A percentile compares a stretch with the other conserved stretches of the same genome.
phyloP scores from a whole-genome alignment of 2,113 vertebrate genomes.

The Parus major region DNA sequence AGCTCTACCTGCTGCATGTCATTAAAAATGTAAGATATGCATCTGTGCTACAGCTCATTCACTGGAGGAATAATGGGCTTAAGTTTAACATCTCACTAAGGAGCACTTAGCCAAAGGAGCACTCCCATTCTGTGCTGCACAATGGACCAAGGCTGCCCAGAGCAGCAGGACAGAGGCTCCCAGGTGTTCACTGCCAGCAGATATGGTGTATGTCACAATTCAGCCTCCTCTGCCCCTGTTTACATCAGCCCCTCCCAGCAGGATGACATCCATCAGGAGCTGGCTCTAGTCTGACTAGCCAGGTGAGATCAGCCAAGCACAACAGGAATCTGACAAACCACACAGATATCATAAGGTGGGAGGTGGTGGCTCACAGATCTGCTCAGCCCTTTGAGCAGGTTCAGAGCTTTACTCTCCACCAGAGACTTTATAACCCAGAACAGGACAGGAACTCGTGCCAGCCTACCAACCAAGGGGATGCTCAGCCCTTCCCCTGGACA shows the following conservation, averaged over 20 bases:
- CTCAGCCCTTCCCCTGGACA: neutral
- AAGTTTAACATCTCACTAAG: neutral
- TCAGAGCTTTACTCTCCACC: neutral
- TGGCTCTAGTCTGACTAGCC: neutral
- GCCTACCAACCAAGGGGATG: neutral
- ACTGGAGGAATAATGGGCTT: neutral
- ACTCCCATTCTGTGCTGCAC: accelerated
- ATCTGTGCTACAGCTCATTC: neutral
- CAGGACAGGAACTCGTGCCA: neutral
- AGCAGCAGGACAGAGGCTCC: neutral
- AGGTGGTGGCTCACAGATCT: neutral
- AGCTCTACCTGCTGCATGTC: neutral
- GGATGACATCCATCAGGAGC: neutral
- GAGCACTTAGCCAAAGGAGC: neutral
- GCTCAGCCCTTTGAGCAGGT: neutral
- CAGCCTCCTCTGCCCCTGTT: neutral
- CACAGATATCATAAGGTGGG: accelerated
- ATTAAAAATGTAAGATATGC: neutral
- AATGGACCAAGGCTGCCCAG: neutral
- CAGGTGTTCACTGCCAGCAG: neutral
- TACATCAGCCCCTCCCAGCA: neutral
- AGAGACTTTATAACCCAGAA: neutral
- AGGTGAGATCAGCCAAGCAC: neutral
- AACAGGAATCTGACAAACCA: neutral
- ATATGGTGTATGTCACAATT: accelerated